Conservation (phyloP, 2,113 vertebrate genomes). For the Dromaius novaehollandiae region DNA sequence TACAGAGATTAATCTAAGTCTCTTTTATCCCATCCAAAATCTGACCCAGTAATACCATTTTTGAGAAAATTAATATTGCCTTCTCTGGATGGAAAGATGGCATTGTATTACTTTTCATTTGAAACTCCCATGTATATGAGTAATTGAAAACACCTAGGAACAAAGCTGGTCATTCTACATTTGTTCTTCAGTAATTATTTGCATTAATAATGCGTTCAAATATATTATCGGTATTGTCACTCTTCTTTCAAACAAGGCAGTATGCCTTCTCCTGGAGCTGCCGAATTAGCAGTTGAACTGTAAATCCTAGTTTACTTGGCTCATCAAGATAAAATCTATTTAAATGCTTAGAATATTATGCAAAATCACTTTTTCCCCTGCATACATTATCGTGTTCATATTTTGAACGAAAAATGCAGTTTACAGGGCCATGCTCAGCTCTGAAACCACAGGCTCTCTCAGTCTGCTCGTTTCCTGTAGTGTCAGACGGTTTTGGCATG, state of each 20-base stretch:
- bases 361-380: accelerated
- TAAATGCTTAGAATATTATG: not conserved
- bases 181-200: not conserved
- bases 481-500: not conserved
- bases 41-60: not conserved
- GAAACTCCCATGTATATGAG: not conserved
- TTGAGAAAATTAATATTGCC: not conserved
- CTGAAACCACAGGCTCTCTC: not conserved
- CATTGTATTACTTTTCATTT: not conserved
- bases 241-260: not conserved
- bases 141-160: not conserved
- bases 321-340: not conserved
- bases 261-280: not conserved
- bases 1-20: not conserved
- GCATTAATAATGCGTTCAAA: not conserved
- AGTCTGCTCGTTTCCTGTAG: not conserved
- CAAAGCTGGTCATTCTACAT: not conserved
- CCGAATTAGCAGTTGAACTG: not conserved
- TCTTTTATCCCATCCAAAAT: not conserved
- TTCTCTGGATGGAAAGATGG: not conserved
- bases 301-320: not conserved
- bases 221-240: not conserved
- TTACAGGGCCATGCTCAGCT: not conserved
- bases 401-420: not conserved
- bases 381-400: not conserved